A percentile compares a stretch with the other conserved stretches of the same genome.
Evolutionary conservation across 1,140 invertebrate species (phyloP).

Genomic region (Nixonia krombeini): DNA sequence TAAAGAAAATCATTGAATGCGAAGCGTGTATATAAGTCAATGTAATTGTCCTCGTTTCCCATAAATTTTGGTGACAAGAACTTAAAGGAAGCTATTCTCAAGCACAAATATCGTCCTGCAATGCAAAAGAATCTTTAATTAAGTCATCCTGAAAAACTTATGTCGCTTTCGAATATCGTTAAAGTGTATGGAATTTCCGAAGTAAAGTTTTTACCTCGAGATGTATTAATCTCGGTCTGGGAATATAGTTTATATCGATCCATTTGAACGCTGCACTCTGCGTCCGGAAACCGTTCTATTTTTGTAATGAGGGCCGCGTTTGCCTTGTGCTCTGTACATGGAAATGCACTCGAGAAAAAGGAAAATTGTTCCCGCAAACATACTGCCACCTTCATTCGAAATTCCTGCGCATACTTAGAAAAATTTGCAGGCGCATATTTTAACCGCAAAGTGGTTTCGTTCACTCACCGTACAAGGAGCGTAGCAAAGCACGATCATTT

Average conservation of each 20-base stretch:
- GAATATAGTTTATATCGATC: slow-evolving; percentile 27
- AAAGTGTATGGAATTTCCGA: no score
- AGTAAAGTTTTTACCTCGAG: no score
- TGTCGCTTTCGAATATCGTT: no score
- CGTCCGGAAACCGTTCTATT: slow-evolving; percentile 20
- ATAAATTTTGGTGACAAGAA: no score
- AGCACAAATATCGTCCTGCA: no score
- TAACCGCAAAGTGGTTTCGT: slow-evolving; percentile 53
- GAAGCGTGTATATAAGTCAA: no score
- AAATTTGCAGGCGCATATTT: slow-evolving; percentile 57
- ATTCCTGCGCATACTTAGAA: slow-evolving; percentile 42
- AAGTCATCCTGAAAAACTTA: no score
- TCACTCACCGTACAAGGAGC: slow-evolving; percentile 32
- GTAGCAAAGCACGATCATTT: slow-evolving; percentile 48
- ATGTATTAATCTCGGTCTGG: no score
- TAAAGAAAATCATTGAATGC: no score
- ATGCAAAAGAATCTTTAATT: no score
- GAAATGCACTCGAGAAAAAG: slow-evolving; percentile 49
- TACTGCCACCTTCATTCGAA: slow-evolving; percentile 40
- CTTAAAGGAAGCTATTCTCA: no score
- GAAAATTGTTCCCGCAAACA: slow-evolving; percentile 39
- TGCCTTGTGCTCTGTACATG: slow-evolving; percentile 44
- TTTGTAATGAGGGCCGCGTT: slow-evolving; percentile 37
- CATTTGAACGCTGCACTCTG: slow-evolving; percentile 1
- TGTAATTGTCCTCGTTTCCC: no score